These are phyloP conservation scores for Colostygia pectinataria DNA, from an alignment of 2,888 invertebrate genomes.

Conservation along the genomic window DNA sequence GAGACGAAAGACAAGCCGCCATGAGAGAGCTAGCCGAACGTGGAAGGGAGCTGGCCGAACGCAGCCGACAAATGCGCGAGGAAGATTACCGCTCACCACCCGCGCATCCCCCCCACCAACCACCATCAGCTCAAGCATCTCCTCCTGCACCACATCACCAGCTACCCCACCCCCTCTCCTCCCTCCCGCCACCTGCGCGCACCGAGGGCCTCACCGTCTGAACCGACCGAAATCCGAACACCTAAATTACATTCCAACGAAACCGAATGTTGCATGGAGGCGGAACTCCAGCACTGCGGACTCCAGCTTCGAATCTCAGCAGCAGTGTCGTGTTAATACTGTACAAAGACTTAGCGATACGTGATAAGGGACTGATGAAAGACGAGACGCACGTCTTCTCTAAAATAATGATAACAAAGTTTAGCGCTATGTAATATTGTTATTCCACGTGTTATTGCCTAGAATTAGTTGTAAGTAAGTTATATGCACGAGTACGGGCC, in stretches of 20 bases:
- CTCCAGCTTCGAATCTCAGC: conserved; percentile 35
- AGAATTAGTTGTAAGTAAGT: conserved; percentile 75
- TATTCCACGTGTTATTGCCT: conserved; percentile 77
- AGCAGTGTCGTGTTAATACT: conserved; percentile 61
- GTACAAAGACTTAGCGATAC: conserved; percentile 66
- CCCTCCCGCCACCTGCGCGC: conserved; percentile 84
- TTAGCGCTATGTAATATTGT: conserved; percentile 75
- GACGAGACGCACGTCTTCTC: conserved; percentile 55
- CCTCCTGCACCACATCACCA: conserved; percentile 77
- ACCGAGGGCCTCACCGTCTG: conserved; percentile 90
- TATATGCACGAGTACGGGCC: conserved; percentile 79
- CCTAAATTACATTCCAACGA: conserved; percentile 62
- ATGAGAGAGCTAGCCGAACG: conserved; percentile 81
- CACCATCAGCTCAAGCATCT: conserved; percentile 77
- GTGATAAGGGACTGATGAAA: conserved; percentile 58
- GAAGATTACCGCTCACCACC: conserved; percentile 78
- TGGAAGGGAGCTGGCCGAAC: conserved; percentile 78
- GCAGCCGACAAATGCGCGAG: conserved; percentile 79
- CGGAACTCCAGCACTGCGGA: conserved; percentile 37
- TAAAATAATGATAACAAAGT: conserved; percentile 58
- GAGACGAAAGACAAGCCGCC: conserved; percentile 74
- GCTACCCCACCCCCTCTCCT: conserved; percentile 78
- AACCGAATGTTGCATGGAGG: conserved; percentile 37
- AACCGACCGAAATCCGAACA: conserved; percentile 43
- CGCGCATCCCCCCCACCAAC: conserved; percentile 62